Conservation (phyloP, 2,888 invertebrate genomes). For the Trichopoda pennipes region DNA sequence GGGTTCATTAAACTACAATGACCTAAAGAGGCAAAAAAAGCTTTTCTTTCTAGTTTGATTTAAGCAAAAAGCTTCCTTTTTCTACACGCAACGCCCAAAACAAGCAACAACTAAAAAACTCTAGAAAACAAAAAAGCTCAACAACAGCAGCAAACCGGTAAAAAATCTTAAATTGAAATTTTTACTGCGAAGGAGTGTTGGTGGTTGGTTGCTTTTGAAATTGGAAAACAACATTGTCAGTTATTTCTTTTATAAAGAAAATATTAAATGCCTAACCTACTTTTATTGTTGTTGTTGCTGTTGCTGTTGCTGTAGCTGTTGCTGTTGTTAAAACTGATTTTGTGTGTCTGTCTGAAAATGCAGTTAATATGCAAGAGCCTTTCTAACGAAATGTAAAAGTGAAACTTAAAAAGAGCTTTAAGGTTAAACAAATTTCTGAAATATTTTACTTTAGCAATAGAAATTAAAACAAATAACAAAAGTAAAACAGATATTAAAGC, state of each 20-base stretch:
- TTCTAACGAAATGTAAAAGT: constrained; percentile 33
- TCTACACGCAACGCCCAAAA: constrained; percentile 1
- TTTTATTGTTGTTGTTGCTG: constrained; percentile 27
- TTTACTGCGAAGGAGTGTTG: neutral
- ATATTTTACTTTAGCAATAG: too few species aligned
- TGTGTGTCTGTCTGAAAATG: neutral
- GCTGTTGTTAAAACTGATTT: constrained; percentile 14
- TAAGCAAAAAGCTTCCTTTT: constrained; percentile 35
- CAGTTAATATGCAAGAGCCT: constrained; percentile 16
- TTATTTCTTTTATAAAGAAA: constrained; percentile 4
- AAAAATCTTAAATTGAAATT: constrained; percentile 11
- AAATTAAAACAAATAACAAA: too few species aligned
- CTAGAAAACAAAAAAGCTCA: constrained; percentile 14
- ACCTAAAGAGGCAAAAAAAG: constrained; percentile 56
- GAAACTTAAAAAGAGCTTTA: constrained; percentile 16
- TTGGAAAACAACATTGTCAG: constrained; percentile 8
- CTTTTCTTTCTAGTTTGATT: constrained; percentile 13
- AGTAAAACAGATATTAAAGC: too few species aligned
- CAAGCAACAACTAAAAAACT: neutral
- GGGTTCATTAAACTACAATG: constrained; percentile 62
- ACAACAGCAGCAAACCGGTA: constrained; percentile 52
- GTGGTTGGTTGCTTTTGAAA: constrained; percentile 9
- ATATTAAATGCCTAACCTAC: constrained; percentile 33
- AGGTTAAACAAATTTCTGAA: neutral
- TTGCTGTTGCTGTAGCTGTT: constrained; percentile 11